A percentile compares a stretch with the other conserved stretches of the same genome.
Conservation (phyloP, 2,888 invertebrate species). For the Lacanobia wlatinum region DNA sequence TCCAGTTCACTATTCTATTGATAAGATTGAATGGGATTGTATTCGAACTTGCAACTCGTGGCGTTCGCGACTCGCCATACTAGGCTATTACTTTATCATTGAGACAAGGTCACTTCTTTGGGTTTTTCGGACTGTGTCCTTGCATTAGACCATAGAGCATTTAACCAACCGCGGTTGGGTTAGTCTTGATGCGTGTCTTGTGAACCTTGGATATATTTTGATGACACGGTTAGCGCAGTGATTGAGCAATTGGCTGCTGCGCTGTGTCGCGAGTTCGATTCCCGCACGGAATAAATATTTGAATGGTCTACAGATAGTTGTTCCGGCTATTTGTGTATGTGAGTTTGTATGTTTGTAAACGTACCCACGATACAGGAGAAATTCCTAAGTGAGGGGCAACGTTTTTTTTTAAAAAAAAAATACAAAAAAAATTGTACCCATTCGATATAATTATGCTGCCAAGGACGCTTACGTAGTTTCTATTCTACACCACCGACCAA, state of each 20-base stretch:
- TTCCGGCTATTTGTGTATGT: too few species aligned
- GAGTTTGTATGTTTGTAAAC: too few species aligned
- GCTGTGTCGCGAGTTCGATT: too few species aligned
- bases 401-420: too few species aligned
- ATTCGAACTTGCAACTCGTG: background rate
- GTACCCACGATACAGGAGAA: too few species aligned
- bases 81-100: background rate
- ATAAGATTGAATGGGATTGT: background rate
- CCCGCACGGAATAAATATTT: too few species aligned
- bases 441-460: background rate
- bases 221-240: too few species aligned
- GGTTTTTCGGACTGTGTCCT: constrained; percentile 9
- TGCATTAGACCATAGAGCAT: constrained; percentile 8
- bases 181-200: background rate
- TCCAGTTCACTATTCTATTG: background rate
- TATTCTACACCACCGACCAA: too few species aligned
- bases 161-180: background rate
- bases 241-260: too few species aligned
- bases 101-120: constrained; percentile 12
- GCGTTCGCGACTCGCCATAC: background rate
- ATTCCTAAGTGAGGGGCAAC: too few species aligned
- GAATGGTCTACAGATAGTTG: too few species aligned
- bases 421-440: too few species aligned
- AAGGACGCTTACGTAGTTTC: background rate
- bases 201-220: background rate